Base-by-base conservation (phyloP, 2,113 vertebrate species). In the Myotis brandtii region DNA sequence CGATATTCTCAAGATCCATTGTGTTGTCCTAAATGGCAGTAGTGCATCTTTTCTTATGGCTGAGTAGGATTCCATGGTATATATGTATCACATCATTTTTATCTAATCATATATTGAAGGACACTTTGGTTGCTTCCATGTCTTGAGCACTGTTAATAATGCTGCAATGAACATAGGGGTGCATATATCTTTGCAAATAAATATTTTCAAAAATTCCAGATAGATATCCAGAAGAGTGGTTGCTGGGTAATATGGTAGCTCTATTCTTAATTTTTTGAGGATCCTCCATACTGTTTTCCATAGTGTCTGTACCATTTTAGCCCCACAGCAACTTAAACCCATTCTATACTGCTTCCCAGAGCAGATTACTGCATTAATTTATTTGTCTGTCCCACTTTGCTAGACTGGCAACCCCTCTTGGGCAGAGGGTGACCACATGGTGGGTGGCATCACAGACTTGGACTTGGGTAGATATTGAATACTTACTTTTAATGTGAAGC, bases 401-500 rank as follows among this genome's bases (percentile, higher is more conserved):
- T 50, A 48, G 37, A 72, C 40, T 30, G 11, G 6, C 46, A 25
- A 14, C 7, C 37, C 3, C 5, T 76, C 10, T 7, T 48, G 43
- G 13, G 4, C 21, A 94, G 25, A 77, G 18, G n/a, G 18, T 20
- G 32, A 17, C 69, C 4, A 66, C 0, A 0, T 48, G 20, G 7
- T 7, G 37, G 10, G 23, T 75, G 79, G n/a, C 34, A 32, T 75
- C 48, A 37, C 4, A 88, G 43, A 1, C 6, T 67, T 88, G 18
- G 56, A 34, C 7, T 56, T 86, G 50, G 18, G 12, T 10, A 73
- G 89, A 83, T 79, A 48, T 9, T 34, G 25, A 90, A 70, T 70
- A 70, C 56, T 75, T 87, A 86, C 77, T 87, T 79, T 93, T 66
- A 76, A 80, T 69, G 62, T 80, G 72, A 89, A 83, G 27, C 64